These are phyloP conservation scores for Rhagonycha fulva DNA, from an alignment of 2,888 invertebrate genomes.

Conservation along the genomic window DNA sequence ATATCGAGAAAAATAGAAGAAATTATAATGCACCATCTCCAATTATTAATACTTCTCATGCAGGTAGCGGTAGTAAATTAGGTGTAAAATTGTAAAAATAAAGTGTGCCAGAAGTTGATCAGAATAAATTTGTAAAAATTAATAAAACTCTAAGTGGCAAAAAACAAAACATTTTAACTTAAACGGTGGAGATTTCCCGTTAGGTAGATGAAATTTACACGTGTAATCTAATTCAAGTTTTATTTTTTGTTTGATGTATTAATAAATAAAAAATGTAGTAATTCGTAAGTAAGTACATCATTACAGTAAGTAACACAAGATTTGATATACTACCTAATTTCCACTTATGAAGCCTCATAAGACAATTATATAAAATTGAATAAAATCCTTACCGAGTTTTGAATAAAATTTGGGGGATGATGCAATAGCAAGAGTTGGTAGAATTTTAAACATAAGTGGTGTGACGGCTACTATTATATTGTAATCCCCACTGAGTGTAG, in stretches of 20 bases:
- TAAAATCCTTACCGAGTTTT: background rate
- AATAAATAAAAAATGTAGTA: background rate
- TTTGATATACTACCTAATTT: too few relatives aligned
- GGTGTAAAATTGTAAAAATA: background rate
- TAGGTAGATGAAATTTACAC: background rate
- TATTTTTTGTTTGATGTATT: background rate
- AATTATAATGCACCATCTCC: background rate
- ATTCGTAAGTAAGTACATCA: too few relatives aligned
- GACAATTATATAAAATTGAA: background rate
- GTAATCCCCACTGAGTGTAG: constrained; percentile 21
- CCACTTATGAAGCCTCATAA: background rate
- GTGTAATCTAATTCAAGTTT: background rate
- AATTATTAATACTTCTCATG: background rate
- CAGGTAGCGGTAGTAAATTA: background rate
- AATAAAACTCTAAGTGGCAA: background rate
- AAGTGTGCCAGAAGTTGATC: background rate
- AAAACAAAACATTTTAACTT: background rate
- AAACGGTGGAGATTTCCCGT: background rate
- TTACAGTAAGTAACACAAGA: too few relatives aligned
- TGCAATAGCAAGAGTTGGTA: background rate
- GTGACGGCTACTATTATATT: background rate
- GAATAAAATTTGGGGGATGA: background rate
- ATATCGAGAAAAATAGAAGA: too few relatives aligned
- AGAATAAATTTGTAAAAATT: background rate
- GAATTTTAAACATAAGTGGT: background rate